Evolutionary conservation across 2,113 vertebrate genomes (phyloP), one percentile per base, ranked within the genome.

Genomic region (Saguinus imperator): DNA sequence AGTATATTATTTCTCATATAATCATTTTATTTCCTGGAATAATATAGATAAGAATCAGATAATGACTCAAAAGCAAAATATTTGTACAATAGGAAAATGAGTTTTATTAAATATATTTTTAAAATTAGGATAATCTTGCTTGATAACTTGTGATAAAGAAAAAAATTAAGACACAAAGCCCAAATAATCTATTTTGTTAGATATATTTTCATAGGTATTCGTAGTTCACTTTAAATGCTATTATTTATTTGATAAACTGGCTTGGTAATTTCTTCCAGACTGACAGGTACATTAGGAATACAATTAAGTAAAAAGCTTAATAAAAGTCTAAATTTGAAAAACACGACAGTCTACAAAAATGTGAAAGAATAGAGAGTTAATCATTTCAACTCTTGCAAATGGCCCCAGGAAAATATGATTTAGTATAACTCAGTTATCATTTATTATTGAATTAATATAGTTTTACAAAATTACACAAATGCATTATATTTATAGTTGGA

Each of bases 341-440:
- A 58, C 61, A 55, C 95, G 40, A 72, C 55, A 70, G 0, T 79
- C 82, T 97, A 91, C 23, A 92, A 97, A 97, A 94, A 58, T 3
- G 0, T 50, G 76, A 3, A 11, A 25, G 5, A 64, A 25, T 98
- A 52, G 73, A 84, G 20, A 35, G 0, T 37, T 48, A 96, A 2
- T 95, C 93, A 95, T 94, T 91, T 89, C 43, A 80, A 70, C 13
- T 97, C 73, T 48, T 66, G 6, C 35, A 96, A 96, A 97, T 96
- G 79, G 55, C 86, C 37, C 77, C 12, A 94, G 89, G 95, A 81
- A 97, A 95, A 96, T 96, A 97, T 91, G 91, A 97, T 95, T 98
- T 97, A 70, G 75, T 87, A 94, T 86, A 96, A 93, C 57, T 98
- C 83, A 50, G 61, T 91, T 97, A 96, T 95, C 35, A 97, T 95